These are phyloP conservation scores for Drosophila neutralis DNA, from an alignment of 2,888 invertebrate genomes.

Conservation along the genomic window DNA sequence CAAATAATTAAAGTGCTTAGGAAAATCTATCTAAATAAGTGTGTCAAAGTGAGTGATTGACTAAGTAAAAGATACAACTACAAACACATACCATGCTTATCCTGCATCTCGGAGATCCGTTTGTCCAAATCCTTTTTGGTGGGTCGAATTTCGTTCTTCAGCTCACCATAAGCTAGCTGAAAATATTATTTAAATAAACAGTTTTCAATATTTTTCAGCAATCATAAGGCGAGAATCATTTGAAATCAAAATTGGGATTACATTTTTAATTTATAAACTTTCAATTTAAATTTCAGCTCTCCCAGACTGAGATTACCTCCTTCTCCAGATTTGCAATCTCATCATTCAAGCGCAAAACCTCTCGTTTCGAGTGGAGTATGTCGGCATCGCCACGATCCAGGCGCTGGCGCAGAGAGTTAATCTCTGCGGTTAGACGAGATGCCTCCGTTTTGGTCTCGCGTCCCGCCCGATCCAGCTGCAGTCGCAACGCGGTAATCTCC, in stretches of 20 bases:
- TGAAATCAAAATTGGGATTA: not conserved
- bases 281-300: not conserved
- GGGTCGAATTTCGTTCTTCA: constrained; percentile 87
- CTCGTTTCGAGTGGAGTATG: constrained; percentile 91
- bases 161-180: constrained; percentile 87
- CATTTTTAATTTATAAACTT: not conserved
- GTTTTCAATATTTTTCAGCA: no score
- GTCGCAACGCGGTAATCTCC: constrained; percentile 90
- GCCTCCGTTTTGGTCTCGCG: constrained; percentile 91
- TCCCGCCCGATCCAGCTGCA: constrained; percentile 89
- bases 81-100: constrained; percentile 92
- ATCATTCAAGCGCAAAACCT: constrained; percentile 91
- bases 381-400: constrained; percentile 93
- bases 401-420: constrained; percentile 88
- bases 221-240: not conserved
- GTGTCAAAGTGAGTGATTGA: not conserved
- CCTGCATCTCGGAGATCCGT: constrained; percentile 91
- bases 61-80: not conserved
- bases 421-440: constrained; percentile 90
- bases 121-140: constrained; percentile 90
- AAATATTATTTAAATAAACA: constrained; percentile 16
- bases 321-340: constrained; percentile 92
- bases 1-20: constrained; percentile 12
- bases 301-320: constrained; percentile 87
- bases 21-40: constrained; percentile 6